Evolutionary conservation across 1,140 invertebrate species (phyloP).

Genomic region (Gryllus bimaculatus): DNA sequence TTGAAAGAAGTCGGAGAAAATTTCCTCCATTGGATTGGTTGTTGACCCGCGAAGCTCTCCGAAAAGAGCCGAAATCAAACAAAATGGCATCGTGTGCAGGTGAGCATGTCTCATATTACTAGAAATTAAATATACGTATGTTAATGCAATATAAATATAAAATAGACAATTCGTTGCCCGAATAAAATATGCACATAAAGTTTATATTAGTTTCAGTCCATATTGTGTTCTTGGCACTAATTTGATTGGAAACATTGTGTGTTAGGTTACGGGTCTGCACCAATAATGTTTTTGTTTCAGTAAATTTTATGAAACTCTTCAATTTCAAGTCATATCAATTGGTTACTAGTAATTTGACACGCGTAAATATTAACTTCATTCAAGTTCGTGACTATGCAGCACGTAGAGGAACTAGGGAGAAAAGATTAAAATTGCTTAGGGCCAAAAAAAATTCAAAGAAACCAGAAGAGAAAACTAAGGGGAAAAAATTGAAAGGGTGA

Average conservation of each 20-base stretch:
- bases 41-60: background rate
- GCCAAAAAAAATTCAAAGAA: background rate
- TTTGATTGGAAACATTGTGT: background rate
- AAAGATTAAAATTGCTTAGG: conserved; percentile 22
- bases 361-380: background rate
- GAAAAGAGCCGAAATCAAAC: background rate
- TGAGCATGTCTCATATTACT: background rate
- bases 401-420: conserved; percentile 65
- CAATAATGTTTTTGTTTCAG: background rate
- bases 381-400: conserved; percentile 50
- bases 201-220: too few relatives aligned
- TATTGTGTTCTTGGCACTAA: background rate
- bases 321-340: background rate
- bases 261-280: background rate
- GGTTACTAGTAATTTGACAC: background rate
- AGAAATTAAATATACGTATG: background rate
- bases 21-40: conserved; percentile 7
- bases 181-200: too few relatives aligned
- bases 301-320: background rate
- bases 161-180: too few relatives aligned
- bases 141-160: too few relatives aligned
- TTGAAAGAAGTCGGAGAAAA: conserved; percentile 11
- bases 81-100: conserved; percentile 8
- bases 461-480: background rate
- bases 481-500: too few relatives aligned